Conservation (phyloP, 2,797 vertebrate genomes). For the Monodelphis domestica region DNA sequence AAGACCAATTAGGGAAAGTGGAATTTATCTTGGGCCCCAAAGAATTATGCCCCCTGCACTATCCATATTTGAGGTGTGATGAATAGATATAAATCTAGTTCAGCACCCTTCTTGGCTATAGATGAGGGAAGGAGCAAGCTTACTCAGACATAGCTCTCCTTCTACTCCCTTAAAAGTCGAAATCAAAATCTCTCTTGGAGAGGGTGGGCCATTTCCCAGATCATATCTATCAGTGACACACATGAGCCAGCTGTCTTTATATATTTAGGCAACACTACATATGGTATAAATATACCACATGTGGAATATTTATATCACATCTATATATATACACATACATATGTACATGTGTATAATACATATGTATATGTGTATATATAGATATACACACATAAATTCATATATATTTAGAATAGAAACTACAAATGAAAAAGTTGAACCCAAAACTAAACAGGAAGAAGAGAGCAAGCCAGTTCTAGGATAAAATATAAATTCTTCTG, state of each 20-base stretch:
- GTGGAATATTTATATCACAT: not conserved
- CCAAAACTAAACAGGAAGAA: not conserved
- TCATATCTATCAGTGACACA: not conserved
- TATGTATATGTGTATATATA: not conserved
- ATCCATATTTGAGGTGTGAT: not conserved
- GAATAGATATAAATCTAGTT: not conserved
- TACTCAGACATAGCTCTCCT: not conserved
- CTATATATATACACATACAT: not conserved
- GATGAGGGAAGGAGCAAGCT: not conserved
- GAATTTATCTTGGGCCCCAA: not conserved
- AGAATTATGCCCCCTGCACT: not conserved
- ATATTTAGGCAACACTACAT: not conserved
- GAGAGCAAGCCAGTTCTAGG: not conserved
- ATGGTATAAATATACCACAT: not conserved
- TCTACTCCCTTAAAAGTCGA: not conserved
- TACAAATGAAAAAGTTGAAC: not conserved
- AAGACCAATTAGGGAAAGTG: not conserved
- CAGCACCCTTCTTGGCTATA: not conserved
- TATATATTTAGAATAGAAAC: not conserved
- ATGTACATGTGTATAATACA: too few species aligned
- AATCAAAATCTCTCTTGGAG: not conserved
- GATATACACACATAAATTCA: not conserved
- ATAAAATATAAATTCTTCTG: not conserved
- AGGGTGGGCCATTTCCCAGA: not conserved
- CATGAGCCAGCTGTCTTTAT: not conserved